Evolutionary conservation across 35 echinoderm and acorn worm species (phyloP).

Genomic region (Ophioderma brevispina): DNA sequence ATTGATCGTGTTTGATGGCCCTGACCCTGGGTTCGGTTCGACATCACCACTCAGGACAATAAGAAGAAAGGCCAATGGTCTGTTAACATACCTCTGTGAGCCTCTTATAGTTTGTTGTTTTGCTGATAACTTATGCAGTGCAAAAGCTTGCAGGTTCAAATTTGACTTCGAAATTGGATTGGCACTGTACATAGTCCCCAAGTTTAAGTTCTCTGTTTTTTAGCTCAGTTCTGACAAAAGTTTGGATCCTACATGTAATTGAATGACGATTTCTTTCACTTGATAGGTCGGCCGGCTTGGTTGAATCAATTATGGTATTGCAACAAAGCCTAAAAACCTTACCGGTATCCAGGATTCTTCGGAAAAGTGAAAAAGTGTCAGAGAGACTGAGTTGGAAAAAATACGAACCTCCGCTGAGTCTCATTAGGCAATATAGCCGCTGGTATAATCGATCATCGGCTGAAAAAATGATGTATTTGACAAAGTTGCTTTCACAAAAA

Average conservation of each 20-base stretch:
- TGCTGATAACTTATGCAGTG: not conserved
- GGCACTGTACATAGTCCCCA: not conserved
- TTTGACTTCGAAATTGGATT: not conserved
- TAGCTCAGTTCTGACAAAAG: not conserved
- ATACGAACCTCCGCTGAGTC: not conserved
- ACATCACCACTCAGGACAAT: not conserved
- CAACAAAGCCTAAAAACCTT: not conserved
- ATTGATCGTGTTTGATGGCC: no score
- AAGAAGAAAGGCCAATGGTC: not conserved
- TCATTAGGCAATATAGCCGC: not conserved
- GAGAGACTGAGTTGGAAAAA: not conserved
- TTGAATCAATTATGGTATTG: not conserved
- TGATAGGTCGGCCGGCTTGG: not conserved
- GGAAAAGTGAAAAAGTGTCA: not conserved
- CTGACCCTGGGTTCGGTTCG: not conserved
- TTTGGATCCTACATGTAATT: not conserved
- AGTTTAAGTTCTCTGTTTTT: not conserved
- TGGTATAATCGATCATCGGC: not conserved
- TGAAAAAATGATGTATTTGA: not conserved
- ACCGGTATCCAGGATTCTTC: not conserved
- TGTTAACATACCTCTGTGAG: not conserved
- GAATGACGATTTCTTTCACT: not conserved
- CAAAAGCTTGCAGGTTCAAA: not conserved
- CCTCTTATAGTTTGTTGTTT: not conserved
- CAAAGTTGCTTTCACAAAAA: not conserved